Conservation (phyloP, 1,140 invertebrate genomes). For the Cydia fagiglandana region DNA sequence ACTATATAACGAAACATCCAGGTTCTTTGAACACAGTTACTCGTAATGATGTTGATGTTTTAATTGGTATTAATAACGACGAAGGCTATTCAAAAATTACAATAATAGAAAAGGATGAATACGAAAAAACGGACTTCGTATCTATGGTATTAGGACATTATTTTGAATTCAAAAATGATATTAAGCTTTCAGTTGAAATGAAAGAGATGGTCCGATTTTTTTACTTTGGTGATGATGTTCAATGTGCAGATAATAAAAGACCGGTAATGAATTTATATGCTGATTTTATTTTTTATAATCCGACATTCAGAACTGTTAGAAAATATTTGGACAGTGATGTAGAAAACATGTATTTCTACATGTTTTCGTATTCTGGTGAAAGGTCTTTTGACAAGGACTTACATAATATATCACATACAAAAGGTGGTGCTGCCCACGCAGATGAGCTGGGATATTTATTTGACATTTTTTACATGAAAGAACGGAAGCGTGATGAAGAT, state of each 20-base stretch:
- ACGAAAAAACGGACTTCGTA: background rate
- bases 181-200: no score
- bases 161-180: background rate
- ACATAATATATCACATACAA: constrained; percentile 34
- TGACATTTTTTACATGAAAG: constrained; percentile 35
- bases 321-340: background rate
- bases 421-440: constrained; percentile 39
- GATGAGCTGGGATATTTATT: constrained; percentile 51
- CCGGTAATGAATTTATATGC: constrained; percentile 39
- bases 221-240: no score
- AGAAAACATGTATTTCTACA: constrained; percentile 33
- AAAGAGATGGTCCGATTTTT: no score
- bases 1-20: constrained; percentile 38
- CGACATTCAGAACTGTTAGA: constrained; percentile 37
- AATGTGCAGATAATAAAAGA: background rate
- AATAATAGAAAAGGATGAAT: background rate
- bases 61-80: constrained; percentile 38
- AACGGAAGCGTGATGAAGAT: constrained; percentile 32
- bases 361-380: constrained; percentile 42
- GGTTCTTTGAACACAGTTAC: constrained; percentile 34
- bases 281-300: constrained; percentile 39
- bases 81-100: constrained; percentile 29
- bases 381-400: no score
- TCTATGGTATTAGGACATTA: background rate
- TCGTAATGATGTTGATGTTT: constrained; percentile 34